These are phyloP conservation scores for Dastarcus helophoroides DNA, from an alignment of 2,888 invertebrate species.

Conservation along the genomic window DNA sequence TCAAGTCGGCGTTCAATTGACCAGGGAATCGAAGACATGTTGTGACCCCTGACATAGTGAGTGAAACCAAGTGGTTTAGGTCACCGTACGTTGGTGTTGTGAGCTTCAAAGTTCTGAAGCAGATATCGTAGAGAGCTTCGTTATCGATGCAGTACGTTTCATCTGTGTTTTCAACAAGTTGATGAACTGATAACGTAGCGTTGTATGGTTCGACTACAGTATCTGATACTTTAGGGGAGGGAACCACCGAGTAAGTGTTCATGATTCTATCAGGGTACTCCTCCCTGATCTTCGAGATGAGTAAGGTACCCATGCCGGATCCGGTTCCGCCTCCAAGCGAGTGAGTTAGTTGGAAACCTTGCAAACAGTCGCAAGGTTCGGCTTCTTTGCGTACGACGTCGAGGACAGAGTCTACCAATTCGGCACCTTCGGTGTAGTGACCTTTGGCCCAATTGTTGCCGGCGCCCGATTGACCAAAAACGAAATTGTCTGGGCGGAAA, in stretches of 20 bases:
- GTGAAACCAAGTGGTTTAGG: slow-evolving; percentile 81
- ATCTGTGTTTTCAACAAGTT: slow-evolving; percentile 82
- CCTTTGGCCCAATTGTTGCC: slow-evolving; percentile 87
- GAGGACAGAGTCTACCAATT: slow-evolving; percentile 72
- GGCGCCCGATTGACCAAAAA: slow-evolving; percentile 80
- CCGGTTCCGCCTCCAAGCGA: slow-evolving; percentile 95
- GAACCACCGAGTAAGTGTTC: slow-evolving; percentile 92
- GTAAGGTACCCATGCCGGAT: slow-evolving; percentile 87
- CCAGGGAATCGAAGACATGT: slow-evolving; percentile 88
- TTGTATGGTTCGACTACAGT: slow-evolving; percentile 90
- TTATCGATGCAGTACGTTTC: slow-evolving; percentile 89
- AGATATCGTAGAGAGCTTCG: slow-evolving; percentile 86
- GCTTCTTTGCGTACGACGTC: slow-evolving; percentile 79
- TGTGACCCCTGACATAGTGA: slow-evolving; percentile 80
- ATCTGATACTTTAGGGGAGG: slow-evolving; percentile 79
- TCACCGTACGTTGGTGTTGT: slow-evolving; percentile 88
- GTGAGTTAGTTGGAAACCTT: slow-evolving; percentile 91
- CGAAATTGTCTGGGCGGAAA: slow-evolving; percentile 92
- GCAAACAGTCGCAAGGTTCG: slow-evolving; percentile 84
- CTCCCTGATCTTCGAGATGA: slow-evolving; percentile 93
- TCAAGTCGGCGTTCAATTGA: slow-evolving; percentile 84
- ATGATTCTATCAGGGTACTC: slow-evolving; percentile 98
- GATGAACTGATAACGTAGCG: slow-evolving; percentile 79
- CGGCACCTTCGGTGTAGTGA: slow-evolving; percentile 88
- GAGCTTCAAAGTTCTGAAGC: slow-evolving; percentile 80